Evolutionary conservation across 1,140 invertebrate species (phyloP).

Genomic region (Drosophila repleta): DNA sequence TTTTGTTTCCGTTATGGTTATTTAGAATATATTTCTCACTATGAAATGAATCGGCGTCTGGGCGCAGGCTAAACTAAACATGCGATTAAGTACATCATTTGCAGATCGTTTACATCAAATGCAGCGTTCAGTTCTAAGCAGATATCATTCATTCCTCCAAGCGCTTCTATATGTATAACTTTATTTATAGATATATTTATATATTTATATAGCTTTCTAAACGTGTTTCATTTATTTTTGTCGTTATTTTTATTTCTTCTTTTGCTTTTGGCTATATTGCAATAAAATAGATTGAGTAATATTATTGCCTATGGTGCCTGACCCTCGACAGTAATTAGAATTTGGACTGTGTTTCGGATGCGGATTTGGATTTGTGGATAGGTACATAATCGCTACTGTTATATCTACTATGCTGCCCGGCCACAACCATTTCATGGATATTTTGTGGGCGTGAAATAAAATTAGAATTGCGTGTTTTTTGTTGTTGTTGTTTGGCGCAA

Average conservation of each 20-base stretch:
- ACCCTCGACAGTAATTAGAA: slow-evolving; percentile 13
- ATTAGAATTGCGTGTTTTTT: slow-evolving; percentile 37
- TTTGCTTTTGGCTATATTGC: slow-evolving; percentile 18
- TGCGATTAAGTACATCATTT: slow-evolving; percentile 62
- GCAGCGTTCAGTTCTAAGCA: slow-evolving; percentile 38
- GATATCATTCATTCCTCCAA: slow-evolving; percentile 3
- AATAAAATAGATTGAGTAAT: slow-evolving; percentile 5
- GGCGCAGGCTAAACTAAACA: slow-evolving; percentile 44
- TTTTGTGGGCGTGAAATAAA: slow-evolving; percentile 39
- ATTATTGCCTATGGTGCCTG: slow-evolving; percentile 18
- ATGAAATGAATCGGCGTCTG: slow-evolving; percentile 4
- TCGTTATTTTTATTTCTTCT: slow-evolving; percentile 17
- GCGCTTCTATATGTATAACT: background rate
- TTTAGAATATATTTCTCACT: slow-evolving; percentile 43
- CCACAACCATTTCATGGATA: slow-evolving; percentile 68
- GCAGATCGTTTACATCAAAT: slow-evolving; percentile 36
- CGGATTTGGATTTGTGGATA: slow-evolving; percentile 3
- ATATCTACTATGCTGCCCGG: slow-evolving; percentile 35
- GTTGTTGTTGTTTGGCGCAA: slow-evolving; percentile 20
- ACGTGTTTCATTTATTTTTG: slow-evolving; percentile 21
- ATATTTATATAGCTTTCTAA: slow-evolving; percentile 7
- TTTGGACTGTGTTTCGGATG: background rate
- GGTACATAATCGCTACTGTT: slow-evolving; percentile 33
- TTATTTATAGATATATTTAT: slow-evolving; percentile 5
- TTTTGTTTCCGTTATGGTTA: background rate